A percentile compares a stretch with the other conserved stretches of the same genome.
Evolutionary conservation across 2,113 vertebrate genomes (phyloP).

Genomic region (Corydoras maculifer): DNA sequence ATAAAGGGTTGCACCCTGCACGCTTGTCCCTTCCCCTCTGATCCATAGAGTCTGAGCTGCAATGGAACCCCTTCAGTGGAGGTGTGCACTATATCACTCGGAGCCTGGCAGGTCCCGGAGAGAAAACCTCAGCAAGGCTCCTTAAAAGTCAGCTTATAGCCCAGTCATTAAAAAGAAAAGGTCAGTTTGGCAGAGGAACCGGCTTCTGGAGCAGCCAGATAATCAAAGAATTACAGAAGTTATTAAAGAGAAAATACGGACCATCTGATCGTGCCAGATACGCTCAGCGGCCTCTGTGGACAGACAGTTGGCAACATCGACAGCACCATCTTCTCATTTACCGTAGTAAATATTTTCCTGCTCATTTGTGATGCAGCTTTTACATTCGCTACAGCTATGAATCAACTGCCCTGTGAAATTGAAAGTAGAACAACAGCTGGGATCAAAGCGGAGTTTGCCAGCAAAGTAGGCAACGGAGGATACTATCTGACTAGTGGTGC

Average conservation of each 20-base stretch:
- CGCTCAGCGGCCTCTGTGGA: slow-evolving; percentile 22
- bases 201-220: slow-evolving; percentile 50
- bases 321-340: slow-evolving; percentile 27
- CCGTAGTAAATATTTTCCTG: slow-evolving; percentile 38
- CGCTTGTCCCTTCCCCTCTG: not conserved
- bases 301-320: slow-evolving; percentile 31
- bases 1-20: not conserved
- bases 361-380: slow-evolving; percentile 30
- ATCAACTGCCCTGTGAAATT: slow-evolving; percentile 29
- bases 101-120: slow-evolving; percentile 5
- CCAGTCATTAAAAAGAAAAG: slow-evolving; percentile 49
- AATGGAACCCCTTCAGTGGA: not conserved
- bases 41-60: not conserved
- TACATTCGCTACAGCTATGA: slow-evolving; percentile 12
- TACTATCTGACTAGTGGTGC: slow-evolving; percentile 6
- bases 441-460: slow-evolving; percentile 20
- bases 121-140: slow-evolving; percentile 25
- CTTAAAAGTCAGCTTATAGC: slow-evolving; percentile 47
- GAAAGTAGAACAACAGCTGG: slow-evolving; percentile 25
- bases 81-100: slow-evolving; percentile 13
- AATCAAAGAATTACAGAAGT: slow-evolving; percentile 53
- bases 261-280: slow-evolving; percentile 38
- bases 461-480: slow-evolving; percentile 16
- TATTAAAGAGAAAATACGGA: slow-evolving; percentile 47
- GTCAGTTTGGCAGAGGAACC: slow-evolving; percentile 48